Evolutionary conservation across 2,888 invertebrate species (phyloP).

Genomic region (Pyrocoelia pectoralis): DNA sequence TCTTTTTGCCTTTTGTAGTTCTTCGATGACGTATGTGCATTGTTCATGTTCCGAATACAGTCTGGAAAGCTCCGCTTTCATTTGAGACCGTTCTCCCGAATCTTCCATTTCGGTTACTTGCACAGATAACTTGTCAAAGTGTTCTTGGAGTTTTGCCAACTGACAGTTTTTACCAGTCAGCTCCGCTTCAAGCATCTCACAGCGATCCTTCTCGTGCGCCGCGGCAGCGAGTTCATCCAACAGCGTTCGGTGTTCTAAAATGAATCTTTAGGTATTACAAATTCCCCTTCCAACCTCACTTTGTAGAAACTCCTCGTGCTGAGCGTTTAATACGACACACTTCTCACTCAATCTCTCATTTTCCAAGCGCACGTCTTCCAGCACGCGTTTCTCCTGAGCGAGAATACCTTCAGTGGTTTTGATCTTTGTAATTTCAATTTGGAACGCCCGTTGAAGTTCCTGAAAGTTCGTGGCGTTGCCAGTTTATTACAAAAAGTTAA

Average conservation of each 20-base stretch:
- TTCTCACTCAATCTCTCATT: neutral
- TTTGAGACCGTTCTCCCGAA: neutral
- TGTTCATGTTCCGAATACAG: constrained; percentile 4
- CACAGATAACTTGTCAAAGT: neutral
- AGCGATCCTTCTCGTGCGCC: neutral
- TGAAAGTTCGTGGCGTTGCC: too few relatives aligned
- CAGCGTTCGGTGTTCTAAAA: neutral
- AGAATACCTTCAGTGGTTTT: constrained; percentile 4
- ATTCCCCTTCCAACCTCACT: neutral
- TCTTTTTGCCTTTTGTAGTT: neutral
- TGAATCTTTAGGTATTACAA: too few relatives aligned
- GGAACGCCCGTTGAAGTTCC: constrained; percentile 9
- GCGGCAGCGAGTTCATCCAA: neutral
- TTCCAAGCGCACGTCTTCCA: constrained; percentile 8
- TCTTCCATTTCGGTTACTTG: neutral
- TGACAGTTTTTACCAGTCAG: neutral
- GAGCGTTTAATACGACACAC: neutral
- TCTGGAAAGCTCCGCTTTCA: neutral
- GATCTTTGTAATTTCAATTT: neutral
- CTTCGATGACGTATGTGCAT: neutral
- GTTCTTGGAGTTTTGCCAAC: neutral
- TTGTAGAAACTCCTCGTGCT: constrained; percentile 4
- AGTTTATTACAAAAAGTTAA: too few relatives aligned
- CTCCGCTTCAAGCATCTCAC: neutral
- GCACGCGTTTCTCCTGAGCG: constrained; percentile 10